These are phyloP conservation scores for Phasianus colchicus DNA, from an alignment of 2,113 vertebrate genomes.

Conservation along the genomic window DNA sequence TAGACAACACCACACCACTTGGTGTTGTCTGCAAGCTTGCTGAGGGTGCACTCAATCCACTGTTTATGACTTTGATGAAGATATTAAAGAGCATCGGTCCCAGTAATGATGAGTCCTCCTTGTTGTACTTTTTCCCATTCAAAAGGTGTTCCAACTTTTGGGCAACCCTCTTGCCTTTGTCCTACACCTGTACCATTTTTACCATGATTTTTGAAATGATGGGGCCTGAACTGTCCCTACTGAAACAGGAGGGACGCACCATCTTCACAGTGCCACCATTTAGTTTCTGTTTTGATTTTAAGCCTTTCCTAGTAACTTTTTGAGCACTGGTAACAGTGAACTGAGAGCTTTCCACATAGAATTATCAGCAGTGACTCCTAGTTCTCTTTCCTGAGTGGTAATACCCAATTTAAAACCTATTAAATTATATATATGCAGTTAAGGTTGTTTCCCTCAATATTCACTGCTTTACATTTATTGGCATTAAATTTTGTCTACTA, in stretches of 20 bases:
- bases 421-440: constrained; percentile 1
- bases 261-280: not conserved
- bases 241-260: not conserved
- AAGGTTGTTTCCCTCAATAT: not conserved
- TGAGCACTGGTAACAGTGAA: not conserved
- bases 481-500: constrained; percentile 11
- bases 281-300: not conserved
- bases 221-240: not conserved
- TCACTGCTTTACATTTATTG: constrained; percentile 31
- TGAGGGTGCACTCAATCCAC: too few species aligned
- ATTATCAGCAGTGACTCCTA: not conserved
- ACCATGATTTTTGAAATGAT: not conserved
- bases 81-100: too few species aligned
- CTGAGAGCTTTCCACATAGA: not conserved
- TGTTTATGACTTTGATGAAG: too few species aligned
- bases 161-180: not conserved
- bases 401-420: constrained; percentile 33
- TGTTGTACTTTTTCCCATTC: not conserved
- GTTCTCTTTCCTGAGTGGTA: not conserved
- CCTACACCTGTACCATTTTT: not conserved
- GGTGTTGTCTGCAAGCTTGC: too few species aligned
- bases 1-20: too few species aligned
- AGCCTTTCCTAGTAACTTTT: not conserved
- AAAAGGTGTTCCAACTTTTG: not conserved
- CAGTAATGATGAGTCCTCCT: not conserved